Base-by-base conservation (phyloP, 2,888 invertebrate genomes). In the Napeogenes sylphis region DNA sequence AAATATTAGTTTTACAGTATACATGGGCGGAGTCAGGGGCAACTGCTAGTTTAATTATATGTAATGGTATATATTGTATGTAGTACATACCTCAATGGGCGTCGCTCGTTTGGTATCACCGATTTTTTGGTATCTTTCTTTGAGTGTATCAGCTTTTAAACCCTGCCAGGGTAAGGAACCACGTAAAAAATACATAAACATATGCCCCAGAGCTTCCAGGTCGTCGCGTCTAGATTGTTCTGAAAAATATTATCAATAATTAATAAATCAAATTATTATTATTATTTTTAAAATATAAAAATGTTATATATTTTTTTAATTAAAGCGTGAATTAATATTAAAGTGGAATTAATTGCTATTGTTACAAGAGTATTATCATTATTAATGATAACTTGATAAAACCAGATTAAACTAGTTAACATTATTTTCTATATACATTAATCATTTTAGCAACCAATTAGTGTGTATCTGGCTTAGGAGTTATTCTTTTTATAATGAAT, bases 101-200 rank as follows among this genome's bases (percentile, higher is more conserved):
- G 99, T 99, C 77, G 99, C 97, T 81, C 99, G 94, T 91, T 99
- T 99, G 73, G 99, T 99, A 91, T 99, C 99, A 79, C 99, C 99
- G 87, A 99, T 99, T 93, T 99, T 99, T 93, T 99, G 99, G 93
- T 99, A 99, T 85, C 99, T 93, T 92, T 99, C 99, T 92, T 99
- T 99, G 82, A 99, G 93, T 81, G 99, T 99, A 91, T 99, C 99
- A 78, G 99, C 99, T 93, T 99, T 99, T 83, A 99, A 94, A 79
- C 99, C 99, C 92, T 99, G 99, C 99, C 99, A 99, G 76, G 99
- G 99, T 90, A 99, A 93, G 89, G 98, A 98, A 80, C 99, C 99
- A 79, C 99, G 94, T 90, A 99, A 93, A 92, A 99, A 99, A 93
- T 99, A 99, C 99, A 99, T 99, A 92, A 99, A 99, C 99, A 99